Percentiles rank a stretch among this genome's conserved stretches.
phyloP scores from a whole-genome alignment of 2,797 vertebrate genomes.

The Enteromius mattozi region DNA sequence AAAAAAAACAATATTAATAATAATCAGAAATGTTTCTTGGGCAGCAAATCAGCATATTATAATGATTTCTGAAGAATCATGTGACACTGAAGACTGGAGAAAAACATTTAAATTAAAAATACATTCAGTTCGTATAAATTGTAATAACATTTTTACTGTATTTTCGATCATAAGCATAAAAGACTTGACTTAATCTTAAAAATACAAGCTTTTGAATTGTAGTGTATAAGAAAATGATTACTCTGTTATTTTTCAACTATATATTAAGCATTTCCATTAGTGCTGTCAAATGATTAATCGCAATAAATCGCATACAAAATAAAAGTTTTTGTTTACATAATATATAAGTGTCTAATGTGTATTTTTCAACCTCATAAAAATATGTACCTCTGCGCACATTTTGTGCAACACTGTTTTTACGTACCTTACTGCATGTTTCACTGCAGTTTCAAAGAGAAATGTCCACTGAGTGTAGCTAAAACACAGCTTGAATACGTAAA shows the following conservation, averaged over 20 bases:
- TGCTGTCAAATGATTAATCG: too few relatives aligned
- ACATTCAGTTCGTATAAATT: neutral
- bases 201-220: neutral
- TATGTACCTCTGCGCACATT: too few relatives aligned
- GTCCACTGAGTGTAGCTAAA: too few relatives aligned
- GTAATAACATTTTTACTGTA: neutral
- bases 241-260: neutral
- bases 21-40: neutral
- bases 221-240: neutral
- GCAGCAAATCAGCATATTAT: neutral
- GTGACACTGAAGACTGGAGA: neutral
- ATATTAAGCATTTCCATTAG: neutral
- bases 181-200: neutral
- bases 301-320: too few relatives aligned
- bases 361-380: too few relatives aligned
- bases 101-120: accelerated
- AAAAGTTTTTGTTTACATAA: too few relatives aligned
- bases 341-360: too few relatives aligned
- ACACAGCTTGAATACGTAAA: too few relatives aligned
- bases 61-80: neutral
- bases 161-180: neutral
- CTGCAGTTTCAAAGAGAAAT: too few relatives aligned
- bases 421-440: too few relatives aligned
- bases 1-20: too few relatives aligned
- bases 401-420: too few relatives aligned